Percentiles rank a stretch among this genome's conserved stretches.
phyloP scores from a whole-genome alignment of 1,140 invertebrate species.

The Telenomus remus region DNA sequence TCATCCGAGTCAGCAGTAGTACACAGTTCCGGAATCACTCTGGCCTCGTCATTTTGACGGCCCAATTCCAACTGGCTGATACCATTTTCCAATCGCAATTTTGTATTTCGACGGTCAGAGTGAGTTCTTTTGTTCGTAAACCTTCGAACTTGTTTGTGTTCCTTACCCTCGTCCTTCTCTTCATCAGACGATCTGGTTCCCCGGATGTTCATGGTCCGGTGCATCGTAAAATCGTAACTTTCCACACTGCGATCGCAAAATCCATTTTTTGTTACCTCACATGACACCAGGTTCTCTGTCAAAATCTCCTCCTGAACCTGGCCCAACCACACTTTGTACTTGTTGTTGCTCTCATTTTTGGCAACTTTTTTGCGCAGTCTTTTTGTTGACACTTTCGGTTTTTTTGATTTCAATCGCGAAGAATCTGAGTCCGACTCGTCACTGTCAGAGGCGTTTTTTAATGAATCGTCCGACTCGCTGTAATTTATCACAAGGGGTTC shows the following conservation, averaged over 20 bases:
- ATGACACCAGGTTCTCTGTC: constrained; percentile 78
- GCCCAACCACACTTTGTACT: constrained; percentile 80
- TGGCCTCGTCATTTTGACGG: constrained; percentile 66
- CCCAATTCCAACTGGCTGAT: constrained; percentile 56
- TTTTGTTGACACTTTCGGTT: constrained; percentile 71
- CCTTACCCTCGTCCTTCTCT: constrained; percentile 53
- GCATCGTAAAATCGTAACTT: constrained; percentile 76
- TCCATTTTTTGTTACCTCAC: constrained; percentile 76
- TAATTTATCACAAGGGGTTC: constrained; percentile 65
- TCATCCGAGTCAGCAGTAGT: constrained; percentile 74
- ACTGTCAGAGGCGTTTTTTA: constrained; percentile 70
- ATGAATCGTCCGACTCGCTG: constrained; percentile 71
- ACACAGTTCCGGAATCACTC: constrained; percentile 75
- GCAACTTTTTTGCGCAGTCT: constrained; percentile 55
- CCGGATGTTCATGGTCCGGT: constrained; percentile 64
- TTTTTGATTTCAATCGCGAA: constrained; percentile 60
- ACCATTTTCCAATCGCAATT: constrained; percentile 77
- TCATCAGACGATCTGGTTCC: constrained; percentile 73
- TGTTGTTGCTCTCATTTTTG: constrained; percentile 65
- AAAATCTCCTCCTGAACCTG: constrained; percentile 79
- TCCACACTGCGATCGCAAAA: constrained; percentile 78
- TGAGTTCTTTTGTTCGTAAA: constrained; percentile 78
- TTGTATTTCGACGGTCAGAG: constrained; percentile 77
- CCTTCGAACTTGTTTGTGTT: constrained; percentile 41
- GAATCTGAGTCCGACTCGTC: constrained; percentile 74